These are phyloP conservation scores for Pontoporia blainvillei DNA, from an alignment of 2,113 vertebrate genomes.

Conservation along the genomic window DNA sequence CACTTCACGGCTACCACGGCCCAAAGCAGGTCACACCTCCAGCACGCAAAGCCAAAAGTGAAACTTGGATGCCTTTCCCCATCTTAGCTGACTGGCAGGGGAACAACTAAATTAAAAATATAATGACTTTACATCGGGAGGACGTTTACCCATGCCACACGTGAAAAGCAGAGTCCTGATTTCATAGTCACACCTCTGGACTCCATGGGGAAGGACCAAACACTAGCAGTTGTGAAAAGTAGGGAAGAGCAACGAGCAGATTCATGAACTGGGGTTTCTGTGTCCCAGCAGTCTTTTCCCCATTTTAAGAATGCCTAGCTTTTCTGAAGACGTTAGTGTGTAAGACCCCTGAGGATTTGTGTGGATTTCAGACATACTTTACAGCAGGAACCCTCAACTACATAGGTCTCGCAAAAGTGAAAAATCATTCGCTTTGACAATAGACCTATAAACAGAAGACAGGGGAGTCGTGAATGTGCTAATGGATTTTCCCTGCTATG, in stretches of 20 bases:
- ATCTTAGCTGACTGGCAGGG: background rate
- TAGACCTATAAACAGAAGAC: slow-evolving; percentile 18
- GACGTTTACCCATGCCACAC: slow-evolving; percentile 29
- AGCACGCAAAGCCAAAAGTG: background rate
- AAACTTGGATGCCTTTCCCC: background rate
- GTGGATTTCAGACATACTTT: background rate
- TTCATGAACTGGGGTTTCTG: background rate
- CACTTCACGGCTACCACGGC: background rate
- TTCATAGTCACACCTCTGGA: background rate
- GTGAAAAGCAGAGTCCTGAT: slow-evolving; percentile 1
- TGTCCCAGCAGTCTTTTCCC: background rate
- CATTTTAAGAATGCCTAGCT: background rate
- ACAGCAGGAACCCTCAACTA: background rate
- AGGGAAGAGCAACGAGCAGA: background rate
- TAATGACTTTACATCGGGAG: slow-evolving; percentile 29
- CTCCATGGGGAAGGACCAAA: background rate
- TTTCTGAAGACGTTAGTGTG: background rate
- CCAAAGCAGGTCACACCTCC: background rate
- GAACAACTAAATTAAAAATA: background rate
- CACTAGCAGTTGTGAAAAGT: background rate
- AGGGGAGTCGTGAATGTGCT: background rate
- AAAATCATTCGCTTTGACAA: slow-evolving; percentile 35
- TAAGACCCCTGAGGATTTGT: background rate
- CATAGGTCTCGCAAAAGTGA: background rate
- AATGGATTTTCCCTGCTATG: background rate